Conservation (phyloP, 1,140 invertebrate species). For the Drosophila orosa region DNA sequence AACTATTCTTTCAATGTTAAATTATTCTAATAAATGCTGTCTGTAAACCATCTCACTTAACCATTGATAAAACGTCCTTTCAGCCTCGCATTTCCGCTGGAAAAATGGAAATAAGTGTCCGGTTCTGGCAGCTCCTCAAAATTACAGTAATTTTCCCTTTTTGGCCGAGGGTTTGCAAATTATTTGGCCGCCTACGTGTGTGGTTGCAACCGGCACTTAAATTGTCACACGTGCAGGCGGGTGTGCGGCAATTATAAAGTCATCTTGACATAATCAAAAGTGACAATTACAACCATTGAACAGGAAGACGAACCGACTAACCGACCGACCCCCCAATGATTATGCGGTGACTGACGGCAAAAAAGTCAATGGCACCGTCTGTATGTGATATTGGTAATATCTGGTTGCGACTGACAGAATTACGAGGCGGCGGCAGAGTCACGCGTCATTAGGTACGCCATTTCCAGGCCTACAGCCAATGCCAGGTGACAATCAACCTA, state of each 20-base stretch:
- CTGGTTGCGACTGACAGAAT: conserved; percentile 37
- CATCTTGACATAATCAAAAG: conserved; percentile 84
- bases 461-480: conserved; percentile 1
- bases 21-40: not conserved
- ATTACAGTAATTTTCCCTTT: conserved; percentile 73
- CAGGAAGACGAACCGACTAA: conserved; percentile 58
- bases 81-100: conserved; percentile 52
- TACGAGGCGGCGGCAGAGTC: conserved; percentile 41
- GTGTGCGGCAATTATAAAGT: conserved; percentile 80
- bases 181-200: conserved; percentile 54
- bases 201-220: conserved; percentile 78
- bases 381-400: conserved; percentile 53
- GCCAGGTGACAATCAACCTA: conserved; percentile 58
- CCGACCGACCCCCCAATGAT: conserved; percentile 53
- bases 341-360: conserved; percentile 33
- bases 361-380: conserved; percentile 61
- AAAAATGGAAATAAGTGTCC: conserved; percentile 36
- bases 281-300: conserved; percentile 83
- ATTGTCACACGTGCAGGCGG: conserved; percentile 74
- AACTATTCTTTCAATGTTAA: too few relatives aligned
- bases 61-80: conserved; percentile 10
- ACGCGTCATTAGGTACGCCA: conserved; percentile 69
- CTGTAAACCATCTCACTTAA: not conserved
- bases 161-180: conserved; percentile 71
- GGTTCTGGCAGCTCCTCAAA: conserved; percentile 39